These are phyloP conservation scores for Anabacerthia variegaticeps DNA, from an alignment of 2,797 vertebrate species.

Conservation along the genomic window DNA sequence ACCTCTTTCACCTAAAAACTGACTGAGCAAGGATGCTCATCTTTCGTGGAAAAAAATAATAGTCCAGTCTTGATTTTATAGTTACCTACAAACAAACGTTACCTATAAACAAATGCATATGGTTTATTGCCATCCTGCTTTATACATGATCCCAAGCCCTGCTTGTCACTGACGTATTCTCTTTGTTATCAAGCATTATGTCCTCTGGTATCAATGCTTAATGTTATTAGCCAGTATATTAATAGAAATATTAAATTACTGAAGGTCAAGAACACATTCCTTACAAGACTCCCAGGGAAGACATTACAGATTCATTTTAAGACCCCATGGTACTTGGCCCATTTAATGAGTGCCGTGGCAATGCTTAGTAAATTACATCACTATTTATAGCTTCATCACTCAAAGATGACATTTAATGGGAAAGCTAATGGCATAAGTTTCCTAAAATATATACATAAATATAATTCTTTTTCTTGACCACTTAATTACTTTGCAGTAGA, in stretches of 20 bases:
- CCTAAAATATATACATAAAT: not conserved
- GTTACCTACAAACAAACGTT: not conserved
- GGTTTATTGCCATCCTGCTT: not conserved
- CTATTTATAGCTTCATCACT: not conserved
- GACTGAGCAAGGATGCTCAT: not conserved
- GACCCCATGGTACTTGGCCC: not conserved
- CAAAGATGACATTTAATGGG: not conserved
- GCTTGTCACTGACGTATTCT: not conserved
- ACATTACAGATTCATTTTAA: not conserved
- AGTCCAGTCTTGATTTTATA: not conserved
- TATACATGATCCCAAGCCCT: not conserved
- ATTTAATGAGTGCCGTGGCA: not conserved
- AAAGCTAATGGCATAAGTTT: not conserved
- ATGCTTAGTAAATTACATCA: not conserved
- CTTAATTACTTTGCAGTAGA: not conserved
- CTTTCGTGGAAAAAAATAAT: not conserved
- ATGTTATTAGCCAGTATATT: not conserved
- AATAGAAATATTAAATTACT: not conserved
- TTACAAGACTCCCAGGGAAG: not conserved
- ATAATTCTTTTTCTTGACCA: not conserved
- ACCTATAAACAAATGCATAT: not conserved
- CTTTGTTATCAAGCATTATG: not conserved
- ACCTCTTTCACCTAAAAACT: not conserved
- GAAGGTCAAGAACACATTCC: not conserved
- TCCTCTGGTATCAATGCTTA: not conserved